phyloP scores from a whole-genome alignment of 2,888 invertebrate genomes.

The Silvanus unidentatus region DNA sequence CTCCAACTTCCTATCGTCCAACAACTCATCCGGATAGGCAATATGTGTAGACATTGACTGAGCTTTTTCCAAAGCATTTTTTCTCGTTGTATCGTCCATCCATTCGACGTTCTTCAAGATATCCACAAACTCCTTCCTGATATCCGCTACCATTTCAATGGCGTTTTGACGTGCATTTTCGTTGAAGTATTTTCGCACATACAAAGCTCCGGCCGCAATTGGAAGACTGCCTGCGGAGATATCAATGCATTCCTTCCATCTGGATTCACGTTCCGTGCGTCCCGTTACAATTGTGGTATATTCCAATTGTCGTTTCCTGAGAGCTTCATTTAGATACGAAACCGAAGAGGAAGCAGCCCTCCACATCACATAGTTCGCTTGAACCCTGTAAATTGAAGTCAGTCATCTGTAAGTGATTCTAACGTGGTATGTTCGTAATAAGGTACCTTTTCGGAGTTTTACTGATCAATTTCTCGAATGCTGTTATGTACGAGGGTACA shows the following conservation, averaged over 20 bases:
- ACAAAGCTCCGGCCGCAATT: constrained; percentile 75
- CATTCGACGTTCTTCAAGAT: constrained; percentile 77
- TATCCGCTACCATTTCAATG: constrained; percentile 81
- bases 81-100: constrained; percentile 85
- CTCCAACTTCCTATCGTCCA: constrained; percentile 73
- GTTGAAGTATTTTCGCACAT: constrained; percentile 82
- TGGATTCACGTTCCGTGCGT: constrained; percentile 74
- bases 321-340: constrained; percentile 71
- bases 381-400: too few species aligned
- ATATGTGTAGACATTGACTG: constrained; percentile 82
- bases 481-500: constrained; percentile 73
- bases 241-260: constrained; percentile 90
- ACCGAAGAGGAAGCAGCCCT: constrained; percentile 76
- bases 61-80: constrained; percentile 72
- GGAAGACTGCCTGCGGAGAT: constrained; percentile 69
- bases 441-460: constrained; percentile 50
- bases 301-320: constrained; percentile 71
- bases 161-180: constrained; percentile 78
- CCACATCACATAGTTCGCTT: constrained; percentile 93
- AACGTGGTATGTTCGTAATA: constrained; percentile 10
- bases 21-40: constrained; percentile 85
- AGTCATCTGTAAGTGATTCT: constrained; percentile 6
- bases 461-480: constrained; percentile 58
- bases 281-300: constrained; percentile 79
- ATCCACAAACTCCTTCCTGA: constrained; percentile 73